Percentiles rank a stretch among this genome's conserved stretches.
Evolutionary conservation across 2,888 invertebrate species (phyloP).

Genomic region (Galeopsomyia nigrocyanea): DNA sequence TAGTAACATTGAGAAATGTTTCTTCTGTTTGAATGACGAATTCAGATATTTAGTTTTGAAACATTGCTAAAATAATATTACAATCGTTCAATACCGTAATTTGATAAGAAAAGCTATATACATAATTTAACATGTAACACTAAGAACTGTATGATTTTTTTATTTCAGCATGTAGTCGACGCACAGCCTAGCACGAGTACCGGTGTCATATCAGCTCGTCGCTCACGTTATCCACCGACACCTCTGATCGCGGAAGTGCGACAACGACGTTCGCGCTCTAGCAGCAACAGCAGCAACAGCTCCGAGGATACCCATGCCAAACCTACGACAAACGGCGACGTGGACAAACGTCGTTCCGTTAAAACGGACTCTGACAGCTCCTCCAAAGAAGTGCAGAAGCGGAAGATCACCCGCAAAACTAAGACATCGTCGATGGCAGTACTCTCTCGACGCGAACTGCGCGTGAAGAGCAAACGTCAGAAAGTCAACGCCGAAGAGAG

Average conservation of each 20-base stretch:
- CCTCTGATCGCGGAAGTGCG: conserved; percentile 49
- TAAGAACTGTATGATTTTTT: neutral
- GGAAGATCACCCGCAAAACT: conserved; percentile 43
- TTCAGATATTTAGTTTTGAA: too few relatives aligned
- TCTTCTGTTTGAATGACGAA: too few relatives aligned
- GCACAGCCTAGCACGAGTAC: conserved; percentile 66
- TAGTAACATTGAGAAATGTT: too few relatives aligned
- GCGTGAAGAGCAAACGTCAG: conserved; percentile 51
- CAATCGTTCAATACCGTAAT: too few relatives aligned
- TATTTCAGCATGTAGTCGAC: conserved; percentile 50
- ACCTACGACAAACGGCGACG: conserved; percentile 51
- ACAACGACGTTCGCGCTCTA: conserved; percentile 49
- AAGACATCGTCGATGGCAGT: conserved; percentile 13
- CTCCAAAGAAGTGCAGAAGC: conserved; percentile 51
- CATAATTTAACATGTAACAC: too few relatives aligned
- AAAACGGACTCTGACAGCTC: conserved; percentile 56
- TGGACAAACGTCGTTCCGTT: conserved; percentile 54
- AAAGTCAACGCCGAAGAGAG: conserved; percentile 49
- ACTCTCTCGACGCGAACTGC: conserved; percentile 11
- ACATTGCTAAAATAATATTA: too few relatives aligned
- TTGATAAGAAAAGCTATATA: too few relatives aligned
- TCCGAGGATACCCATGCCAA: conserved; percentile 47
- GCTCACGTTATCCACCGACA: conserved; percentile 49
- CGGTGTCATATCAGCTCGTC: conserved; percentile 58
- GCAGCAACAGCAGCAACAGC: conserved; percentile 46